A percentile compares a stretch with the other conserved stretches of the same genome.
phyloP scores from a whole-genome alignment of 2,888 invertebrate species.

The Chrysodeixis includens region DNA sequence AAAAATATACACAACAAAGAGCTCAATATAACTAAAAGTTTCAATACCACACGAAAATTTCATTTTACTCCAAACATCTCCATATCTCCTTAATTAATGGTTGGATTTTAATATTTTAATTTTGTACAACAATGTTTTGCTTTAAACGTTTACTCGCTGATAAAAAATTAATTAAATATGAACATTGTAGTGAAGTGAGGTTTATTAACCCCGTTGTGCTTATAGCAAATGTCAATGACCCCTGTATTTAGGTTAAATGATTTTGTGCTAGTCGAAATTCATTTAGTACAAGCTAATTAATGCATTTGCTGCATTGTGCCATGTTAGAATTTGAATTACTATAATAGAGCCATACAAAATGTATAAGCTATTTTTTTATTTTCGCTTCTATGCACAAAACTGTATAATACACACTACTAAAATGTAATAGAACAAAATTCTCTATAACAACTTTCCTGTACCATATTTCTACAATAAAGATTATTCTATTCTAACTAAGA shows the following conservation, averaged over 20 bases:
- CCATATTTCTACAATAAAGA: too few species aligned
- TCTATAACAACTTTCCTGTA: too few species aligned
- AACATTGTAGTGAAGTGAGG: conserved; percentile 23
- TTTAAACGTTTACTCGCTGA: conserved; percentile 14
- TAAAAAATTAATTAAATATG: conserved; percentile 47
- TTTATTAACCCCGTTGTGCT: conserved; percentile 13
- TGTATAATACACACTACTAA: too few species aligned
- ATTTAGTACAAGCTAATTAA: background rate
- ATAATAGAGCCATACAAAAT: too few species aligned
- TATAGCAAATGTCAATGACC: conserved; percentile 30
- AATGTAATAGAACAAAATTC: too few species aligned
- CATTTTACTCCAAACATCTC: conserved; percentile 34
- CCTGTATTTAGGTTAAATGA: background rate
- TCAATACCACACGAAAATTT: conserved; percentile 15
- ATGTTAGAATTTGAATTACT: background rate
- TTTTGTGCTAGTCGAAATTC: background rate
- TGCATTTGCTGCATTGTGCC: background rate
- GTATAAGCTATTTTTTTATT: too few species aligned
- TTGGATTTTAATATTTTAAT: conserved; percentile 13
- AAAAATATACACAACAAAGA: too few species aligned
- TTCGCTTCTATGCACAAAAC: too few species aligned
- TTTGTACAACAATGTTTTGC: conserved; percentile 15
- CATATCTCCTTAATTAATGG: conserved; percentile 8
- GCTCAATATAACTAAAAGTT: background rate
- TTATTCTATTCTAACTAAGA: too few species aligned